Conservation (phyloP, 2,888 invertebrate genomes). For the Machimus rusticus region DNA sequence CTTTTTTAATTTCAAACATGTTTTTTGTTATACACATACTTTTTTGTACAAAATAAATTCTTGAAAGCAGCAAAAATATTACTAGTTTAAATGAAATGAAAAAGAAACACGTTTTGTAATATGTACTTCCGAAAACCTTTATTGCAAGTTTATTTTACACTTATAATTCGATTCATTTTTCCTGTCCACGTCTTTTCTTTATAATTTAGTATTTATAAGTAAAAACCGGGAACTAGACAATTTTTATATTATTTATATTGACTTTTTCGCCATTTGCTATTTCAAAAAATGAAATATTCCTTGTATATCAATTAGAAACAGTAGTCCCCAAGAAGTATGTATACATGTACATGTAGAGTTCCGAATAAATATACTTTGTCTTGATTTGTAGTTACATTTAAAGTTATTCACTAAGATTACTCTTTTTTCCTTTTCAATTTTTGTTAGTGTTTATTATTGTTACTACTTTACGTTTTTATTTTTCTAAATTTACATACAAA, state of each 20-base stretch:
- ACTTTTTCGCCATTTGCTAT: background rate
- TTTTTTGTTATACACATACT: background rate
- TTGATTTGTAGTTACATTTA: conserved; percentile 13
- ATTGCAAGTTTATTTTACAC: conserved; percentile 37
- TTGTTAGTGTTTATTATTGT: background rate
- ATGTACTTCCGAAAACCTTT: conserved; percentile 28
- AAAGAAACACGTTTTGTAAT: background rate
- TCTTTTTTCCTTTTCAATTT: background rate
- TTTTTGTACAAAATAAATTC: too few relatives aligned
- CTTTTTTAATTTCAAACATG: background rate
- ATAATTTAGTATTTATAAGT: conserved; percentile 5
- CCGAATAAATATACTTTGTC: conserved; percentile 3
- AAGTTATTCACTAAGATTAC: background rate
- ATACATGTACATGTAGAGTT: background rate
- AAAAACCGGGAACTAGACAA: conserved; percentile 15
- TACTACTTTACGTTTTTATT: background rate
- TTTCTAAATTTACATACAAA: conserved; percentile 20
- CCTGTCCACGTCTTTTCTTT: background rate
- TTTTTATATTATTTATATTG: background rate
- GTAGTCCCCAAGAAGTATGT: conserved; percentile 9
- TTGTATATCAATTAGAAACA: conserved; percentile 29
- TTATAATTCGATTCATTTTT: background rate
- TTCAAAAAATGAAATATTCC: conserved; percentile 25
- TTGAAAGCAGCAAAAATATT: too few relatives aligned
- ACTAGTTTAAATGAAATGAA: background rate